Base-by-base conservation (phyloP, 1,140 invertebrate genomes). In the Diachasmimorpha longicaudata region DNA sequence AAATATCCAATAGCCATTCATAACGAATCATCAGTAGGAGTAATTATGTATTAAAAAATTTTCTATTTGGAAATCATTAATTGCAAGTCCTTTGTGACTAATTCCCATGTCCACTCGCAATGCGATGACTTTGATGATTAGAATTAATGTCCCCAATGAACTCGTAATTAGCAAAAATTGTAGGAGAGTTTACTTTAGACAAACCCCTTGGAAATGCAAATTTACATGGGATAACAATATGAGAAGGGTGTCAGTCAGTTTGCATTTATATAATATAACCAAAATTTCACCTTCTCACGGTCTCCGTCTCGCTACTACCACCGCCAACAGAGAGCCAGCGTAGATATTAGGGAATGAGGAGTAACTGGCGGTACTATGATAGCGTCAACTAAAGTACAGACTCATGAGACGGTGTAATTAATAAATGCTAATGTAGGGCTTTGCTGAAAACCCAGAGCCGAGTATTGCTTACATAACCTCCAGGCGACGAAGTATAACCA, bases 351-450 rank as follows among this genome's bases (percentile, higher is more conserved):
- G 39, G 13, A 42, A 13, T 21, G 48, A 55, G 48, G n/a, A 19
- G 48, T 6, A 19, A 55, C 48, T 19, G 6, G n/a, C 1, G 19
- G 14, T 55, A 21, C 8, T 55, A 55, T 55, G 48, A 63, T 25
- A 63, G 19, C 58, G 58, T 63, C 58, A 63, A 63, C 23, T 23
- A 63, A 31, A 63, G 58, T 63, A 31, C 58, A 66, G 16, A 67
- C 36, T 72, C 70, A 58, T 25, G 69, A 72, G 66, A 46, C 42
- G 69, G 55, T 76, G 75, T 76, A 76, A 76, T 76, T 76, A 72
- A 72, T 76, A 76, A 76, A 76, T 76, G 75, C 52, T 76, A 72
- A 71, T 76, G 75, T 67, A 76, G 70, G 70, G 70, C 75, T 76
- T 76, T 76, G 23, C 69, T 6, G 39, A 69, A 68, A 76, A 76